Conservation (phyloP, 2,113 vertebrate species). For the Formicarius rufipectus region DNA sequence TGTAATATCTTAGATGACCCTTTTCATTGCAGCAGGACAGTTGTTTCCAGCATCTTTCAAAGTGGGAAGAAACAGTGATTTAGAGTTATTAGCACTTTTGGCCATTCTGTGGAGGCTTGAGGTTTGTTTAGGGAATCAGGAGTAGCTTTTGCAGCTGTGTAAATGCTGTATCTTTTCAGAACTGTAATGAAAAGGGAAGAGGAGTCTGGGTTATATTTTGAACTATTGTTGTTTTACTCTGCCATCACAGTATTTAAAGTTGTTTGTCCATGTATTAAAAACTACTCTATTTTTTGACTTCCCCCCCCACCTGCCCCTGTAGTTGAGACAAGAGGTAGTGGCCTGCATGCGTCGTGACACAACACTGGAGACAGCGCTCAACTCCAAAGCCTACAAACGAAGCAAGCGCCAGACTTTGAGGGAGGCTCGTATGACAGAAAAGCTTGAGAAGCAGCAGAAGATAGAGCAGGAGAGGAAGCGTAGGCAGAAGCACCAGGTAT, state of each 20-base stretch:
- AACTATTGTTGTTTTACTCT: background rate
- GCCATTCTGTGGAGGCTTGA: background rate
- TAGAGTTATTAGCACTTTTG: background rate
- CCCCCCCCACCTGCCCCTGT: background rate
- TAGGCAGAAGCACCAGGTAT: constrained; percentile 97
- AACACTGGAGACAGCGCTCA: constrained; percentile 93
- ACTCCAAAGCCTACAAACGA: constrained; percentile 96
- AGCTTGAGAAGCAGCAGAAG: constrained; percentile 98
- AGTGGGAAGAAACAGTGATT: background rate
- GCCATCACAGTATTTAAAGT: background rate
- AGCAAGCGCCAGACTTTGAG: constrained; percentile 96
- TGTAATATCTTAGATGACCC: background rate
- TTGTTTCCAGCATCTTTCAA: background rate
- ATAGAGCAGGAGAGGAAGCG: constrained; percentile 97
- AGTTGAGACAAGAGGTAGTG: constrained; percentile 97
- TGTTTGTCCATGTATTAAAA: background rate
- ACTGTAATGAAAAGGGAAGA: background rate
- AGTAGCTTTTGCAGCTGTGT: background rate
- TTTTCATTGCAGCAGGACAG: background rate
- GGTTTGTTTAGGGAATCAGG: background rate
- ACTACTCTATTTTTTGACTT: background rate
- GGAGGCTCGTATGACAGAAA: constrained; percentile 97
- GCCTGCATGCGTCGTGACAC: constrained; percentile 97
- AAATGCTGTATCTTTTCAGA: background rate
- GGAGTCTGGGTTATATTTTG: background rate